Conservation (phyloP, 2,888 invertebrate genomes). For the Alviniconcha strummeri region DNA sequence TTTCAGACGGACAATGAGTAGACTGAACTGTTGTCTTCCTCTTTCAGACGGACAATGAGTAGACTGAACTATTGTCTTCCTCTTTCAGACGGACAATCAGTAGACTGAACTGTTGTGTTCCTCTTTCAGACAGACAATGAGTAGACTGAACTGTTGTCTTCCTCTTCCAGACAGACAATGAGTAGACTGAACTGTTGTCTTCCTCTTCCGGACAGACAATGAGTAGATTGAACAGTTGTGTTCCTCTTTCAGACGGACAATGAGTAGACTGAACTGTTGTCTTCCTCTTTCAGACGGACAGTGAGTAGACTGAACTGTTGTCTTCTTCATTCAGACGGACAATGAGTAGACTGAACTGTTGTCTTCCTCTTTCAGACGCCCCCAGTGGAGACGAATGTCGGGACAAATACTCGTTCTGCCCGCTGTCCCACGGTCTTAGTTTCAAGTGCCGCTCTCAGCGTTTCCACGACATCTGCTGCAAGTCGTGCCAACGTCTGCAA, state of each 20-base stretch:
- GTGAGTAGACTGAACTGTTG: neutral
- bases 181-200: too few relatives aligned
- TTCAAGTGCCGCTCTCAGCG: constrained; percentile 41
- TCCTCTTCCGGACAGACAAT: too few relatives aligned
- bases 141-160: too few relatives aligned
- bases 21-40: too few relatives aligned
- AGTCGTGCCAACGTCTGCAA: constrained; percentile 37
- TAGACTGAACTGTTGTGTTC: too few relatives aligned
- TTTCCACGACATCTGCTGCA: constrained; percentile 47
- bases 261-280: neutral
- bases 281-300: neutral
- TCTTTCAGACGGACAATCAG: too few relatives aligned
- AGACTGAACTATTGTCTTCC: too few relatives aligned
- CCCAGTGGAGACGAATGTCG: constrained; percentile 31
- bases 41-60: too few relatives aligned
- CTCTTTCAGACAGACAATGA: too few relatives aligned
- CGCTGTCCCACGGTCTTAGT: constrained; percentile 25
- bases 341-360: neutral
- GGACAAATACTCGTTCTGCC: constrained; percentile 45
- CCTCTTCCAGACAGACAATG: too few relatives aligned
- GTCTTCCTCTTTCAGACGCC: constrained; percentile 10
- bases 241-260: neutral
- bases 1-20: too few relatives aligned
- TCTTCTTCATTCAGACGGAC: neutral
- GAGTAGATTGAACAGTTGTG: too few relatives aligned